A percentile compares a stretch with the other conserved stretches of the same genome.
Evolutionary conservation across 2,888 invertebrate species (phyloP).

Genomic region (Agonopterix alstromeriana): DNA sequence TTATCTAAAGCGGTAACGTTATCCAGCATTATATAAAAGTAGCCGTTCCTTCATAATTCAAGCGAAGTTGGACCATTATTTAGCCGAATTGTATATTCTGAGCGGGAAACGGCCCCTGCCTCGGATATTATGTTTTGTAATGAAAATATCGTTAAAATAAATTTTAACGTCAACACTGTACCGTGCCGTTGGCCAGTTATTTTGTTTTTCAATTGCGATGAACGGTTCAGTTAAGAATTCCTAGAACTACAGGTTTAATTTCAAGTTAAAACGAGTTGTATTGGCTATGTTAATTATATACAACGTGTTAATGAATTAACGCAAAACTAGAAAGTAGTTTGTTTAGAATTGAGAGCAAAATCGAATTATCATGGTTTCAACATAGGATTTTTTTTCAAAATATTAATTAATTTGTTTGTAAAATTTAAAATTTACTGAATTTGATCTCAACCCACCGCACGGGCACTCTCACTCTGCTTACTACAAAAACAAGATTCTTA

Average conservation of each 20-base stretch:
- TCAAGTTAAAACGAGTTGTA: too few species aligned
- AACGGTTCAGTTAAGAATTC: background rate
- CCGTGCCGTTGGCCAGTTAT: constrained; percentile 4
- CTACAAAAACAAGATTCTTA: too few species aligned
- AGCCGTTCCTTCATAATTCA: constrained; percentile 30
- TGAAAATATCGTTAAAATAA: constrained; percentile 26
- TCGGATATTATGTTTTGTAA: constrained; percentile 19
- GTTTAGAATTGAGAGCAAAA: too few species aligned
- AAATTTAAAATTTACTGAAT: too few species aligned
- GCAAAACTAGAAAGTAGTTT: too few species aligned
- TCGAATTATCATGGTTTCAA: too few species aligned
- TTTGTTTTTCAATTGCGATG: constrained; percentile 3
- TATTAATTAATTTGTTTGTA: too few species aligned
- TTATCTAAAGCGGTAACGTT: background rate
- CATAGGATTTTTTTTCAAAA: too few species aligned
- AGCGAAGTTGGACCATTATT: constrained; percentile 33
- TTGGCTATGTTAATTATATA: too few species aligned
- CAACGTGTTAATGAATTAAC: too few species aligned
- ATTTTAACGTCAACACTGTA: constrained; percentile 18
- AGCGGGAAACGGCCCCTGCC: constrained; percentile 12
- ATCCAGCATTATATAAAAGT: constrained; percentile 3
- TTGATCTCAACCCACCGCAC: too few species aligned
- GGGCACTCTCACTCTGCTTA: too few species aligned
- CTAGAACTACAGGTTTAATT: background rate
- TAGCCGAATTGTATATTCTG: constrained; percentile 42